Evolutionary conservation across 2,113 vertebrate genomes (phyloP).

Genomic region (Tachuris rubrigastra): DNA sequence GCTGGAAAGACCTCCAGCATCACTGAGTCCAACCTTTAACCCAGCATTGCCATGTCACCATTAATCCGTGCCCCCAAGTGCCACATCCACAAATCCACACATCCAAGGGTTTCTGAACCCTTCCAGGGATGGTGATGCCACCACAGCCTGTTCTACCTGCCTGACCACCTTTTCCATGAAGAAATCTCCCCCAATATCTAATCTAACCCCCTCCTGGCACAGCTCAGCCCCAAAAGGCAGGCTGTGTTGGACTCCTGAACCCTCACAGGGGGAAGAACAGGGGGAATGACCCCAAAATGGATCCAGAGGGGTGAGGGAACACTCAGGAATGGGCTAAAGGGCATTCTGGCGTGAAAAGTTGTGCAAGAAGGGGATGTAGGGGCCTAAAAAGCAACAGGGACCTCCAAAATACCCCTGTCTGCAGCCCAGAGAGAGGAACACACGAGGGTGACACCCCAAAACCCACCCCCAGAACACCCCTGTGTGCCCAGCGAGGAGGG

Average conservation of each 20-base stretch:
- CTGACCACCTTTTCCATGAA: not conserved
- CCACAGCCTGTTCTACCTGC: not conserved
- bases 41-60: not conserved
- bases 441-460: not conserved
- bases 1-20: not conserved
- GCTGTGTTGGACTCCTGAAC: not conserved
- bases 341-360: not conserved
- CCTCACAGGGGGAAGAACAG: not conserved
- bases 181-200: not conserved
- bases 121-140: not conserved
- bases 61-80: not conserved
- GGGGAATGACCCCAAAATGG: not conserved
- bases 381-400: not conserved
- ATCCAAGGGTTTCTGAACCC: not conserved
- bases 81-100: not conserved
- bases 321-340: not conserved
- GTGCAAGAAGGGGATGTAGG: too few species aligned
- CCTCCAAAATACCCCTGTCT: not conserved
- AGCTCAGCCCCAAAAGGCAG: not conserved
- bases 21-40: not conserved
- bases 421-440: not conserved
- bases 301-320: rapidly evolving
- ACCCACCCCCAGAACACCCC: not conserved
- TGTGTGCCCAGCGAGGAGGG: not conserved
- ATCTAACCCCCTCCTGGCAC: not conserved